Base-by-base conservation (phyloP, 2,797 vertebrate species). In the Graptemys geographica region DNA sequence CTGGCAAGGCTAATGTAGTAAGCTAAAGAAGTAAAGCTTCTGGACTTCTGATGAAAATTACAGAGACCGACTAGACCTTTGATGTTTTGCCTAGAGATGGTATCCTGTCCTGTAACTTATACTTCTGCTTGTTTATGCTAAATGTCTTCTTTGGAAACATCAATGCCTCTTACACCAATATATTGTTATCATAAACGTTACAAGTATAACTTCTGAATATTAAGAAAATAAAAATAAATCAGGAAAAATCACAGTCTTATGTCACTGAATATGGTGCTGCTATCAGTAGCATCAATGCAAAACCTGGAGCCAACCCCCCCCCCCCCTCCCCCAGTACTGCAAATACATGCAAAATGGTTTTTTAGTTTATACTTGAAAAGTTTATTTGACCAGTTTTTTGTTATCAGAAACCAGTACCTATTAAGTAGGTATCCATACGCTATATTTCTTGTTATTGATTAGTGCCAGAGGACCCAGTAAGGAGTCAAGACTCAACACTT, bases 161-260 rank as follows among this genome's bases (percentile, higher is more conserved):
- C 81, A 8, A 51, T 89, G 6, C 6, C 8, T 88, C 25, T 90
- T 1, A 0, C 19, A 52, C 21, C 44, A 37, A 33, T 4, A 47
- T 18, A 2, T 21, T 88, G 96, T 86, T 92, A 25, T 86, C 4
- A 10, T 16, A 23, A 2, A 52, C 49, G 15, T 25, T 53, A 21
- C 11, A 18, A 83, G 41, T 76, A 28, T 13, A 83, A 51, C 21
- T 84, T 96, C 89, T 84, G 57, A 79, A 81, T 72, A 23, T 69
- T 37, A 33, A 44, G 80, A 74, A 31, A 9, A 49, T 4, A 16
- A 33, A 57, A 12, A 28, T 44, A 44, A 47, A 47, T 9, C 3
- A 27, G 23, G 41, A 27, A 47, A 47, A 74, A 47, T 13, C 44
- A 47, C 74, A 49, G 9, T 78, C 27, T 78, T 78, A 27, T 49